Conservation (phyloP, 2,888 invertebrate species). For the Heliothis peltigera region DNA sequence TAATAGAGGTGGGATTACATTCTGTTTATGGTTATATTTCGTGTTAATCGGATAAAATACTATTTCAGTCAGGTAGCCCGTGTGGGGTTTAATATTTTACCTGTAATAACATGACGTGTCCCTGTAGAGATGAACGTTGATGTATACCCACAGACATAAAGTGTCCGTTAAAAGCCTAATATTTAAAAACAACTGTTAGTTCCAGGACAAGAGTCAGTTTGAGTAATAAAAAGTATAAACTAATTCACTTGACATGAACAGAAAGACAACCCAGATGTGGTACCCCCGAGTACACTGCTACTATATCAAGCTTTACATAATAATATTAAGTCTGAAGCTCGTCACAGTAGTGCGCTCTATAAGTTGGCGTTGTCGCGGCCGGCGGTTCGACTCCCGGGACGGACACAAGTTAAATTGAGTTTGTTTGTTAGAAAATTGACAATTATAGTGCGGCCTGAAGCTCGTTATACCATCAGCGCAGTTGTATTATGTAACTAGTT, state of each 20-base stretch:
- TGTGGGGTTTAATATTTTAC: neutral
- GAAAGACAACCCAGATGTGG: too few species aligned
- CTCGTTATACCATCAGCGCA: neutral
- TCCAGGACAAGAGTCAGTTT: too few species aligned
- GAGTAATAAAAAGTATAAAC: too few species aligned
- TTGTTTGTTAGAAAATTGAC: constrained; percentile 50
- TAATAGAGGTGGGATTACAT: constrained; percentile 36
- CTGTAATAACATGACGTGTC: neutral
- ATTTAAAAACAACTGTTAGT: too few species aligned
- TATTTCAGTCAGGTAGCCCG: neutral
- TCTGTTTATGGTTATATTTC: constrained; percentile 16
- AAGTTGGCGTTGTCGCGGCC: constrained; percentile 1
- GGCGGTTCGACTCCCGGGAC: constrained; percentile 38
- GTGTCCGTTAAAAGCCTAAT: too few species aligned
- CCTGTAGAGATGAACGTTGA: neutral
- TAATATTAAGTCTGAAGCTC: neutral
- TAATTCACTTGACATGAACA: too few species aligned
- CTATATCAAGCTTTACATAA: too few species aligned
- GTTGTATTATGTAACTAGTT: constrained; percentile 4
- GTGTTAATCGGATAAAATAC: constrained; percentile 25
- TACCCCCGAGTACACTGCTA: too few species aligned
- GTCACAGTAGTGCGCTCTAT: neutral
- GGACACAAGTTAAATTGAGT: constrained; percentile 43
- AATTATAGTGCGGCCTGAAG: constrained; percentile 29
- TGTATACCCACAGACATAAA: too few species aligned